These are phyloP conservation scores for Linnaemya tessellans DNA, from an alignment of 2,888 invertebrate genomes.

Conservation along the genomic window DNA sequence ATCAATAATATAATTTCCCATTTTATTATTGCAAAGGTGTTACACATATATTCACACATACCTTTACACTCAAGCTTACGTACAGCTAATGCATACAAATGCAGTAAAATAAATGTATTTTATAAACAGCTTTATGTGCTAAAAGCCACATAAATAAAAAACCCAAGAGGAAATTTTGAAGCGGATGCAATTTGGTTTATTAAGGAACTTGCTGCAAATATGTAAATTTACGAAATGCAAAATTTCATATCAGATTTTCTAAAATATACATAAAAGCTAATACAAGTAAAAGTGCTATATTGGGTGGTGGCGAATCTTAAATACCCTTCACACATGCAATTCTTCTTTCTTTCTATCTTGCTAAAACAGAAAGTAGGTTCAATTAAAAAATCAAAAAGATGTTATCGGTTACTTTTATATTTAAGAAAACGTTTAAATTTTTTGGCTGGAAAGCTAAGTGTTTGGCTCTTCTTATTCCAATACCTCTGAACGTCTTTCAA, in stretches of 20 bases:
- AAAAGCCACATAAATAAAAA: slow-evolving; percentile 53
- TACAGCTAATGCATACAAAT: slow-evolving; percentile 23
- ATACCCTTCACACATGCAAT: too few species aligned
- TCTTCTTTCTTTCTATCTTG: too few species aligned
- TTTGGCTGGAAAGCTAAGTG: too few species aligned
- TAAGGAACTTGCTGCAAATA: slow-evolving; percentile 5
- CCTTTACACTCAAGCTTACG: background rate
- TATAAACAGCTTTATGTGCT: slow-evolving; percentile 60
- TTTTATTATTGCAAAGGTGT: slow-evolving; percentile 58
- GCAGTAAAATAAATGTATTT: slow-evolving; percentile 33
- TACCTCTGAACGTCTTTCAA: too few species aligned
- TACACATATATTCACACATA: slow-evolving; percentile 22
- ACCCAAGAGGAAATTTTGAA: slow-evolving; percentile 48
- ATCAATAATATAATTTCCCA: slow-evolving; percentile 64
- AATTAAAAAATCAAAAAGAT: too few species aligned
- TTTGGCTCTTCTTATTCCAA: too few species aligned
- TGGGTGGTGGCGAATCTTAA: too few species aligned
- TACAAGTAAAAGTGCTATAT: background rate
- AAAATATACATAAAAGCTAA: background rate
- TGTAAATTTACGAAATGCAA: background rate
- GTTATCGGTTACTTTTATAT: too few species aligned
- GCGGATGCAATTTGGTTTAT: slow-evolving; percentile 24
- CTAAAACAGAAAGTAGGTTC: too few species aligned
- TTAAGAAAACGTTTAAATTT: too few species aligned
- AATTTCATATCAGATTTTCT: background rate